A percentile compares a stretch with the other conserved stretches of the same genome.
Evolutionary conservation across 2,797 vertebrate genomes (phyloP).

Genomic region (Tragopan temminckii): DNA sequence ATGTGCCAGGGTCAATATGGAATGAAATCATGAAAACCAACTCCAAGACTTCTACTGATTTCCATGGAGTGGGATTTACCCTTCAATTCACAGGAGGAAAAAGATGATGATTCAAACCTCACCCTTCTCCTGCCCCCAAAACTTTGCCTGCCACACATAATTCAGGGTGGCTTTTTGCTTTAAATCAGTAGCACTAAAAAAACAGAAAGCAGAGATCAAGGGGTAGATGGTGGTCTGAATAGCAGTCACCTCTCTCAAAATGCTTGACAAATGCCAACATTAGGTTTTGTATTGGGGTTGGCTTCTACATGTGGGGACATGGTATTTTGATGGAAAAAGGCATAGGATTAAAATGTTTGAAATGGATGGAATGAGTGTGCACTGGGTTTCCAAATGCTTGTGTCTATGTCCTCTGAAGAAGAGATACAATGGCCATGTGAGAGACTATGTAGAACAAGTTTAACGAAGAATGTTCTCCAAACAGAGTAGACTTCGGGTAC

Average conservation of each 20-base stretch:
- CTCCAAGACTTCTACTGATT: background rate
- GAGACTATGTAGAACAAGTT: background rate
- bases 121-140: background rate
- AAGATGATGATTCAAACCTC: background rate
- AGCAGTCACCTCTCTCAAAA: background rate
- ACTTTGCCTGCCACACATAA: background rate
- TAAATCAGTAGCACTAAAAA: background rate
- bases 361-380: background rate
- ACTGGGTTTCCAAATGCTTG: background rate
- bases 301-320: background rate
- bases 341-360: background rate
- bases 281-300: background rate
- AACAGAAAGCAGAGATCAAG: background rate
- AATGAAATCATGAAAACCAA: background rate
- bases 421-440: background rate
- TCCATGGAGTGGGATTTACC: background rate
- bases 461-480: background rate
- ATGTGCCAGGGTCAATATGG: background rate
- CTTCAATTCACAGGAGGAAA: background rate
- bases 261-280: background rate
- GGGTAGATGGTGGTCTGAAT: background rate
- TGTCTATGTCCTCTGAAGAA: background rate
- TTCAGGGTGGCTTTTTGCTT: background rate
- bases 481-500: background rate
- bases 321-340: background rate